A percentile compares a stretch with the other conserved stretches of the same genome.
Conservation (phyloP, 2,888 invertebrate genomes). For the Serrognathus titanus region DNA sequence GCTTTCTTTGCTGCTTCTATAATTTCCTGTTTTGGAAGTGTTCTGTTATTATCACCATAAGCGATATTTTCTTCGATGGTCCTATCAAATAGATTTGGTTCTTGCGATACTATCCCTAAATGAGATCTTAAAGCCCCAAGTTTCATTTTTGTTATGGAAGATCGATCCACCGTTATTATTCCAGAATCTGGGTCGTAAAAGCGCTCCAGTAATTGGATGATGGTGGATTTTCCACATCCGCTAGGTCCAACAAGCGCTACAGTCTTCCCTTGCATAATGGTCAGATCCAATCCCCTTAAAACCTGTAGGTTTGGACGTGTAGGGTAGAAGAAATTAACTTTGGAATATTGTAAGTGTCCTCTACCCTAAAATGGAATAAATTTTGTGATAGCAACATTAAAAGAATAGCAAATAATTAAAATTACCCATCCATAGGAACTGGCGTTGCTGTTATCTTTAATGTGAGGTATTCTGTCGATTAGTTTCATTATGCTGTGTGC, state of each 20-base stretch:
- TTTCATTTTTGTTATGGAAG: conserved; percentile 34
- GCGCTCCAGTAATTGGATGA: conserved; percentile 76
- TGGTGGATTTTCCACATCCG: conserved; percentile 87
- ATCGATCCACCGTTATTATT: conserved; percentile 48
- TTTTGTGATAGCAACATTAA: background rate
- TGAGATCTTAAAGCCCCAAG: conserved; percentile 59
- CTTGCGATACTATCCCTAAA: conserved; percentile 88
- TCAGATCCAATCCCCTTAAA: conserved; percentile 61
- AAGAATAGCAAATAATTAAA: background rate
- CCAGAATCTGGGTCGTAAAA: conserved; percentile 77
- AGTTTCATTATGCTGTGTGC: conserved; percentile 66
- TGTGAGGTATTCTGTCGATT: conserved; percentile 60
- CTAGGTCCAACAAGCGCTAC: conserved; percentile 77
- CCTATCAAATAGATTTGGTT: conserved; percentile 85
- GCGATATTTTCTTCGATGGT: conserved; percentile 89
- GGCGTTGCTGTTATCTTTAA: conserved; percentile 46
- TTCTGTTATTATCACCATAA: conserved; percentile 77
- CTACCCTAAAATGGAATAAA: conserved; percentile 35
- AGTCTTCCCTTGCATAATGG: conserved; percentile 64
- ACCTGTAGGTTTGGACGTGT: conserved; percentile 68
- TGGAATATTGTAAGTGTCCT: conserved; percentile 68
- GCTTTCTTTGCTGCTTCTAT: conserved; percentile 77
- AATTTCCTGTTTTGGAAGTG: conserved; percentile 67
- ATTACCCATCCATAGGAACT: conserved; percentile 41
- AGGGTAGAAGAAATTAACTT: conserved; percentile 73